Conservation (phyloP, 1,140 invertebrate species). For the Mylabris phalerata region DNA sequence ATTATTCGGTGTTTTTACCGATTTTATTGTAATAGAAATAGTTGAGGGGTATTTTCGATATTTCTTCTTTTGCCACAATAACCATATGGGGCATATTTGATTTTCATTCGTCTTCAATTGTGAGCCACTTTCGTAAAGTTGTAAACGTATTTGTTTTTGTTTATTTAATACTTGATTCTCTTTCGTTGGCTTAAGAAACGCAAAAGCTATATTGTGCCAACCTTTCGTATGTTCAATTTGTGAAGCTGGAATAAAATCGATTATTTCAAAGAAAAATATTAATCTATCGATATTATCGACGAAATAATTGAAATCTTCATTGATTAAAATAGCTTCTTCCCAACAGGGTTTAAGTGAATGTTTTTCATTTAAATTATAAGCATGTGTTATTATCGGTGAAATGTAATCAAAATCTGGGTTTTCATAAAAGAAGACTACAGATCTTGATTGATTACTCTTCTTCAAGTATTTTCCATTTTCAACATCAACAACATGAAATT, state of each 20-base stretch:
- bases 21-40: slow-evolving; percentile 30
- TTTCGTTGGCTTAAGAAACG: slow-evolving; percentile 33
- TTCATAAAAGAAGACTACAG: slow-evolving; percentile 27
- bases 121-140: slow-evolving; percentile 26
- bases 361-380: slow-evolving; percentile 32
- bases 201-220: slow-evolving; percentile 34
- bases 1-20: slow-evolving; percentile 19
- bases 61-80: slow-evolving; percentile 32
- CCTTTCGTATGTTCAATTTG: slow-evolving; percentile 17
- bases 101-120: slow-evolving; percentile 16
- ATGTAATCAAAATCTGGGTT: slow-evolving; percentile 25
- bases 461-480: slow-evolving; percentile 26
- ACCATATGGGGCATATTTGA: slow-evolving; percentile 22
- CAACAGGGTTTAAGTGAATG: slow-evolving; percentile 34
- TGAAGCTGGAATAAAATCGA: slow-evolving; percentile 23
- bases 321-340: slow-evolving; percentile 36
- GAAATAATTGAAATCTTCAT: slow-evolving; percentile 32
- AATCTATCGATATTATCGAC: slow-evolving; percentile 20
- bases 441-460: slow-evolving; percentile 25
- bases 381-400: slow-evolving; percentile 25
- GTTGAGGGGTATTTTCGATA: slow-evolving; percentile 36
- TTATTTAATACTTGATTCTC: slow-evolving; percentile 23
- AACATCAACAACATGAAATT: slow-evolving; percentile 32
- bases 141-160: slow-evolving; percentile 34
- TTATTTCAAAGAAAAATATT: slow-evolving; percentile 37